Evolutionary conservation across 2,797 vertebrate species (phyloP).

Genomic region (Microchirus variegatus): DNA sequence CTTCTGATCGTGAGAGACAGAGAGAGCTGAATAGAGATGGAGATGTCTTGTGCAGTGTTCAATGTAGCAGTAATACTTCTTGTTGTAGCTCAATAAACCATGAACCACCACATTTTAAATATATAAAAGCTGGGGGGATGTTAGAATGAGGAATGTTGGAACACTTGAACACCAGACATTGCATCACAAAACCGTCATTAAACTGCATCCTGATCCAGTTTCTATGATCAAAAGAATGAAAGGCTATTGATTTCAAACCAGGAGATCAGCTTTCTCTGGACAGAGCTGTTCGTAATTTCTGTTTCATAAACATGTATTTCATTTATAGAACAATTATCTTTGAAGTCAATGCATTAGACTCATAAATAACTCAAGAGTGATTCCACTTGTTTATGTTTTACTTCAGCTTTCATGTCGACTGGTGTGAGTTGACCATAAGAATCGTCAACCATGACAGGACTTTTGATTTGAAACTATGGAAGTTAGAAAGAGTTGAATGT

Average conservation of each 20-base stretch:
- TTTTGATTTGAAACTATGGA: no score
- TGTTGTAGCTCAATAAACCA: conserved; percentile 40
- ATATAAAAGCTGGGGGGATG: conserved; percentile 13
- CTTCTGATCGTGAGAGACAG: conserved; percentile 25
- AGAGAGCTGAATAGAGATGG: conserved; percentile 6
- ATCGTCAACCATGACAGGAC: no score
- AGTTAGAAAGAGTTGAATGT: no score
- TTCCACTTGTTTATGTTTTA: neutral
- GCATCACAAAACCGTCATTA: conserved; percentile 17
- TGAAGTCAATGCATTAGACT: conserved; percentile 14
- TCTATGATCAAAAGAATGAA: conserved; percentile 12
- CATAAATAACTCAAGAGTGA: neutral
- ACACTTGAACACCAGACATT: conserved; percentile 24
- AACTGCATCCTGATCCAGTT: conserved; percentile 12
- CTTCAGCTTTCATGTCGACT: neutral
- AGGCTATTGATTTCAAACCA: neutral
- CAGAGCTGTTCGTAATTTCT: conserved; percentile 6
- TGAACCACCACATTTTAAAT: conserved; percentile 15
- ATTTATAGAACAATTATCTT: conserved; percentile 7
- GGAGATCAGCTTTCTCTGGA: conserved; percentile 17
- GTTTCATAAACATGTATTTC: conserved; percentile 1
- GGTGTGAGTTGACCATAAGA: no score
- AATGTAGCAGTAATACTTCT: conserved; percentile 20
- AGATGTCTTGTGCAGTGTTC: conserved; percentile 10
- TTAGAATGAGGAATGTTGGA: conserved; percentile 34